Percentiles rank a stretch among this genome's conserved stretches.
Conservation (phyloP, 2,888 invertebrate genomes). For the Acanthosepion lycidas region DNA sequence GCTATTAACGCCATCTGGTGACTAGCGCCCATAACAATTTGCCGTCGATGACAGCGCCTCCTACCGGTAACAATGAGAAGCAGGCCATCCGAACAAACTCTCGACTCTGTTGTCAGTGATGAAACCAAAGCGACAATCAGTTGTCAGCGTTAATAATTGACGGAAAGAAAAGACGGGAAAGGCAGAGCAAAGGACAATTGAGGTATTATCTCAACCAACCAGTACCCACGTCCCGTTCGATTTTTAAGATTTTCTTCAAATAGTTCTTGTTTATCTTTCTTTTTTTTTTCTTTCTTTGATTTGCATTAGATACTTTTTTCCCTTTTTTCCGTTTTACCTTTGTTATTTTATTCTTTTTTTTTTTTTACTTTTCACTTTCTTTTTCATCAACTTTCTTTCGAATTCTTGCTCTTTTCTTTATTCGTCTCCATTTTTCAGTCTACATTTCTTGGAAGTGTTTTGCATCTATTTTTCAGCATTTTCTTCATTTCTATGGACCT, state of each 20-base stretch:
- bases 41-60: background rate
- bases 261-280: too few relatives aligned
- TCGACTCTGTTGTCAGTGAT: background rate
- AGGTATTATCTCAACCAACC: background rate
- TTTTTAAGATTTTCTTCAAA: background rate
- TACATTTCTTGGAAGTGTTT: too few relatives aligned
- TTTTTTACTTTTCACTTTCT: too few relatives aligned
- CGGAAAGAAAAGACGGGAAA: background rate
- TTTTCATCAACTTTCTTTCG: too few relatives aligned
- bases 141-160: background rate
- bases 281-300: too few relatives aligned
- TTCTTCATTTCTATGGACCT: too few relatives aligned
- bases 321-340: too few relatives aligned
- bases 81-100: constrained; percentile 33
- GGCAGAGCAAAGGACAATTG: background rate
- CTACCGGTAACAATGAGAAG: constrained; percentile 21
- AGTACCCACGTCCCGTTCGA: background rate
- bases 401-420: too few relatives aligned
- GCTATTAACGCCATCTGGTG: constrained; percentile 33
- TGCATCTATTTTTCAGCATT: too few relatives aligned
- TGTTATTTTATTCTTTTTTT: too few relatives aligned
- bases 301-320: too few relatives aligned
- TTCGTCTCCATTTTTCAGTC: too few relatives aligned
- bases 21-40: constrained; percentile 21
- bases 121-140: constrained; percentile 33